Evolutionary conservation across 1,140 invertebrate genomes (phyloP), one percentile per base, ranked within the genome.

Genomic region (Atta texana): DNA sequence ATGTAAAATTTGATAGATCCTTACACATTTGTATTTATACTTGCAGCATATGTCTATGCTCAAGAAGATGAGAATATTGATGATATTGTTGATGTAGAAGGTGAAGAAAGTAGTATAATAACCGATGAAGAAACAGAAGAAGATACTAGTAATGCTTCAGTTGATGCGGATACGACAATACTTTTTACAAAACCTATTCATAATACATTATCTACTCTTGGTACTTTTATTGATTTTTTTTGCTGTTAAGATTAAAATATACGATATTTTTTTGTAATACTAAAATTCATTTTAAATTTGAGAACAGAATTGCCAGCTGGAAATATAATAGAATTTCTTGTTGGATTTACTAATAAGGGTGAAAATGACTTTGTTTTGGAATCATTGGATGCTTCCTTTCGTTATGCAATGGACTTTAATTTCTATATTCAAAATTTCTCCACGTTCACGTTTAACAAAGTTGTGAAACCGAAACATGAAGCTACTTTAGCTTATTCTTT

Each of bases 361-460:
- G 96, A 97, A 85, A 96, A 97, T 90, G 98, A 99, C 89, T 99
- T 99, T 92, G 95, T 98, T 16, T 96, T 99, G 10, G 99, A 99
- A 93, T 97, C 97, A 3, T 96, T 99, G 92, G 99, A 99, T 93
- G 99, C 99, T 0, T 99, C 99, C 0, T 99, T 99, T 96, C 97
- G 99, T 92, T 99, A 99, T 93, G 98, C 99, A 24, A 98, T 99
- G 97, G 99, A 99, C 94, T 99, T 98, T 95, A 98, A 97, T 89
- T 99, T 99, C 94, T 98, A 99, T 94, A 99, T 99, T 91, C 99
- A 99, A 95, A 99, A 99, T 95, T 99, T 99, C 95, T 98, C 98
- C 0, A 97, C 98, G 1, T 96, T 99, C 90, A 96, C 97, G n/a
- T 99, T 98, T 94, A 98, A 99, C 91, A 97, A 97, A 92, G 96